Evolutionary conservation across 2,888 invertebrate species (phyloP), one percentile per base, ranked within the genome.

Genomic region (Pilophorus perplexus): DNA sequence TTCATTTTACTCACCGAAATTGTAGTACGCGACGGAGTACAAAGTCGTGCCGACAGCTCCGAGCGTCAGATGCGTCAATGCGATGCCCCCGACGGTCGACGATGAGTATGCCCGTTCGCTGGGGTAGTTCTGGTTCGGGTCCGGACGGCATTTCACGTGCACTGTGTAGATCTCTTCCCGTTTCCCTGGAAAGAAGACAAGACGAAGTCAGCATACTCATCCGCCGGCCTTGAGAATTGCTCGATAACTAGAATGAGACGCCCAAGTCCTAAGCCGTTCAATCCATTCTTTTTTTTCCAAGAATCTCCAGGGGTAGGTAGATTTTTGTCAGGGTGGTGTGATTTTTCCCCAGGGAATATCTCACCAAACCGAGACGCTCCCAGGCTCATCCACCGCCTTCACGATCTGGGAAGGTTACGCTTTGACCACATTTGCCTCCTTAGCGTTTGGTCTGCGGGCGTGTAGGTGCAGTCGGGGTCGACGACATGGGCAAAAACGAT

Each of bases 101-200:
- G 67, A 67, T 8, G 68, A 68, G 57, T 68, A 68, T 4, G 62
- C 57, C 28, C 68, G 40, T 48, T 68, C 68, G 25, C 67, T 67
- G 23, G 68, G 68, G 33, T 68, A 68, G 37, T 64, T 54, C 33
- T 55, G 66, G 8, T 46, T 14, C 2, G 54, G 52, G 38, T 64
- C 60, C n/a, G 67, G 64, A n/a, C 50, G 40, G 42, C 68, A 67
- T 37, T 67, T 67, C 40, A 68, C 68, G 46, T 60, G 60, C 14
- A 68, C 67, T 27, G 66, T 68, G 64, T 67, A 68, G 27, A 68
- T 62, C 42, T 68, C 62, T 60, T 68, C 68, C 64, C 48, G 67
- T 38, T 52, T 65, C 28, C 64, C 67, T 67, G 44, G 8, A 65
- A 40, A 54, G 16, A 54, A n/a, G n/a, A n/a, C n/a, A n/a, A n/a